These are phyloP conservation scores for Mesorhabditis spiculigera DNA, from an alignment of 2,888 invertebrate species.

Conservation along the genomic window DNA sequence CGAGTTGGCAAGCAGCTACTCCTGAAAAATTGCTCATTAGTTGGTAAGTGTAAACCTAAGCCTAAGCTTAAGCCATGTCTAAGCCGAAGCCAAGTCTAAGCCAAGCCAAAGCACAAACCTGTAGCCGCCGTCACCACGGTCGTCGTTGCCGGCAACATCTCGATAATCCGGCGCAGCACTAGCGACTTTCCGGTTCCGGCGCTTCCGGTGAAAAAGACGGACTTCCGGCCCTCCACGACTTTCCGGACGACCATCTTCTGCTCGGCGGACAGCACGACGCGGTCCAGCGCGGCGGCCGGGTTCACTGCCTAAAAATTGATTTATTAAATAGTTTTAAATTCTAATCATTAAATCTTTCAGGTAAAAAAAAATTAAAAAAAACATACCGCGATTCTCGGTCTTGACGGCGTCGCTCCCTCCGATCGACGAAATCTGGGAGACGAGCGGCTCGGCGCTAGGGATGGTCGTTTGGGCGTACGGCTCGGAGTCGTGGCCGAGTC, in stretches of 20 bases:
- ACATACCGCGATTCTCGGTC: neutral
- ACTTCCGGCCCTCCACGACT: conserved; percentile 65
- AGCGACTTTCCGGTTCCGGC: conserved; percentile 93
- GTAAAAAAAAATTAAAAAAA: conserved; percentile 2
- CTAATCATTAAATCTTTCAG: no score
- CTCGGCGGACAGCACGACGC: conserved; percentile 22
- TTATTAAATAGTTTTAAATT: conserved; percentile 7
- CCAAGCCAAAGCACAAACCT: conserved; percentile 62
- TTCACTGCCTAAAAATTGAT: conserved; percentile 13
- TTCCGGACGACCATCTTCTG: conserved; percentile 24
- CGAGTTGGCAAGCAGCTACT: conserved; percentile 90
- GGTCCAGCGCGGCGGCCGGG: conserved; percentile 10
- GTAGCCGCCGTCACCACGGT: conserved; percentile 91
- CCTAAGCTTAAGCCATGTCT: no score
- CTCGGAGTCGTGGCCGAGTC: neutral
- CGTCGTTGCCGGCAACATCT: conserved; percentile 81
- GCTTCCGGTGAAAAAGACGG: conserved; percentile 81
- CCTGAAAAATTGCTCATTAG: conserved; percentile 19
- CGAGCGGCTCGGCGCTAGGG: no score
- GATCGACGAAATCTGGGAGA: no score
- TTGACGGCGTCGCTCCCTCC: no score
- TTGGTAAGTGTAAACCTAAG: no score
- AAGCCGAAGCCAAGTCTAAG: neutral
- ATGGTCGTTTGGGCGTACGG: no score
- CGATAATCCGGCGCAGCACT: conserved; percentile 78